Evolutionary conservation across 2,888 invertebrate species (phyloP).

Genomic region (Atrina japonica): DNA sequence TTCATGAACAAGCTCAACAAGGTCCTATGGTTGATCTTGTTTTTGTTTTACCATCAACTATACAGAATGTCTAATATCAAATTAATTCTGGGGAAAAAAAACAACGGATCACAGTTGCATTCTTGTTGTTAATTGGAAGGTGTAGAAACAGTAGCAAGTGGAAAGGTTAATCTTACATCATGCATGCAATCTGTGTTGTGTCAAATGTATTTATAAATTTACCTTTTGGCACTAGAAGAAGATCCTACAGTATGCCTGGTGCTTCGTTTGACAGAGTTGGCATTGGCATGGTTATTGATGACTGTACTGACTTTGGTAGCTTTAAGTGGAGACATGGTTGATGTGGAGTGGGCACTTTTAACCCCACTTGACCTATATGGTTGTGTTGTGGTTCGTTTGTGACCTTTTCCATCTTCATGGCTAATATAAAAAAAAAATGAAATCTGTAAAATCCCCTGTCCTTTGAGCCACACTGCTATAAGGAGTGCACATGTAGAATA

Average conservation of each 20-base stretch:
- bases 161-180: background rate
- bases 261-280: slow-evolving; percentile 63
- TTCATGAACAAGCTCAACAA: no score
- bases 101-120: no score
- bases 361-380: slow-evolving; percentile 66
- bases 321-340: slow-evolving; percentile 74
- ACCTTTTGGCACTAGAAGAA: slow-evolving; percentile 73
- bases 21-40: no score
- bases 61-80: no score
- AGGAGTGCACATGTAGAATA: no score
- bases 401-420: slow-evolving; percentile 72
- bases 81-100: no score
- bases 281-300: slow-evolving; percentile 62
- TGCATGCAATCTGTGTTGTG: slow-evolving; percentile 15
- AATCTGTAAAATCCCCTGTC: no score
- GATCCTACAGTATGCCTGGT: slow-evolving; percentile 64
- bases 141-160: background rate
- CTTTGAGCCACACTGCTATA: no score
- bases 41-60: no score
- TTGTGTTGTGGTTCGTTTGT: slow-evolving; percentile 75
- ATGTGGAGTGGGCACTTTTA: slow-evolving; percentile 74
- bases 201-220: slow-evolving; percentile 42
- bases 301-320: slow-evolving; percentile 72
- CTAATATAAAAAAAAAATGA: slow-evolving; percentile 46
- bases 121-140: background rate